These are phyloP conservation scores for Catamblyrhynchus diadema DNA, from an alignment of 2,797 vertebrate species.

Conservation along the genomic window DNA sequence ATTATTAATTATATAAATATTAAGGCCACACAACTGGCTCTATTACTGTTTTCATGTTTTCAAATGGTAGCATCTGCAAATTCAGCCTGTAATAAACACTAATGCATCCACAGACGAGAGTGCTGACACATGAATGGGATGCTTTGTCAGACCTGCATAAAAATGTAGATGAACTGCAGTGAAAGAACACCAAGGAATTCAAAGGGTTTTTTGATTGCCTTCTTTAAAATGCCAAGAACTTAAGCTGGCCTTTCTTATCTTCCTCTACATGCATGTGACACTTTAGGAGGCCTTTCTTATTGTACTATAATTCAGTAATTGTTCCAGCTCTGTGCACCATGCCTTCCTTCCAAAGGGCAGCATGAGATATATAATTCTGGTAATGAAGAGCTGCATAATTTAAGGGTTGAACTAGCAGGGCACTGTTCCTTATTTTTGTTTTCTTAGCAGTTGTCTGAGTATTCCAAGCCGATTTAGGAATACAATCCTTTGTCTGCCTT, in stretches of 20 bases:
- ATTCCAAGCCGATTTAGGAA: slow-evolving; percentile 69
- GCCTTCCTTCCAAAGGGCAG: slow-evolving; percentile 77
- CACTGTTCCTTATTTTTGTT: slow-evolving; percentile 70
- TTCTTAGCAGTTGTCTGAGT: slow-evolving; percentile 71
- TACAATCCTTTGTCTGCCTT: slow-evolving; percentile 65
- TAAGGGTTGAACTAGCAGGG: slow-evolving; percentile 67
- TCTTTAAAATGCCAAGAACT: slow-evolving; percentile 80
- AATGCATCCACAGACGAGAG: slow-evolving; percentile 55
- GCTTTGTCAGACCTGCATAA: slow-evolving; percentile 74
- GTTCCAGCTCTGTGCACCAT: slow-evolving; percentile 73
- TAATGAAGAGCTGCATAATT: slow-evolving; percentile 81
- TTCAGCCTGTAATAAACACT: slow-evolving; percentile 69
- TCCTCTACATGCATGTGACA: slow-evolving; percentile 72
- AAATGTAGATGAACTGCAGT: slow-evolving; percentile 75
- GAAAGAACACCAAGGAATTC: slow-evolving; percentile 70
- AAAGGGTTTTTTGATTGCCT: slow-evolving; percentile 77
- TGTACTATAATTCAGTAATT: slow-evolving; percentile 79
- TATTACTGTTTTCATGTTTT: slow-evolving; percentile 59
- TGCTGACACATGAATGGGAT: slow-evolving; percentile 74
- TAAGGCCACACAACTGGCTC: slow-evolving; percentile 20
- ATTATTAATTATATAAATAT: slow-evolving; percentile 59
- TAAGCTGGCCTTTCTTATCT: slow-evolving; percentile 81
- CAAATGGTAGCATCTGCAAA: slow-evolving; percentile 67
- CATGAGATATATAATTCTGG: slow-evolving; percentile 74
- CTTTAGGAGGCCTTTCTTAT: slow-evolving; percentile 77